phyloP scores from a whole-genome alignment of 2,113 vertebrate species.

The Butorides virescens region DNA sequence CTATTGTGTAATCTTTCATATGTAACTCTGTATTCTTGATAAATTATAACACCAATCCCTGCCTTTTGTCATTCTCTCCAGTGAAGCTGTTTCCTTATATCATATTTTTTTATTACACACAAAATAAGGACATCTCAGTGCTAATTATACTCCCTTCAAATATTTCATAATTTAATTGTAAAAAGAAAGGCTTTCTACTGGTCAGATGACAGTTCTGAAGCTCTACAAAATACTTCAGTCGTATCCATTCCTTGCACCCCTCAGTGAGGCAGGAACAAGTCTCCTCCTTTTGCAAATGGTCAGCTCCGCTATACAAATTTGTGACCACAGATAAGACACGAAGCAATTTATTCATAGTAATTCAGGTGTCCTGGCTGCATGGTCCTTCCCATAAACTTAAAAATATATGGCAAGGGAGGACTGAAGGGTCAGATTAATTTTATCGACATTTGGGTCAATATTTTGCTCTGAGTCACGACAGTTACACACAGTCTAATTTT shows the following conservation, averaged over 20 bases:
- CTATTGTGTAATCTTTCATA: background rate
- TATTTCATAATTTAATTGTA: background rate
- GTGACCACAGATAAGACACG: background rate
- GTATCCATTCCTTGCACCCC: background rate
- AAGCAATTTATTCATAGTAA: background rate
- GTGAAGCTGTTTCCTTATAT: background rate
- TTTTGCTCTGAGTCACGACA: conserved; percentile 37
- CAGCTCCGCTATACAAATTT: background rate
- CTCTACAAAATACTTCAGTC: background rate
- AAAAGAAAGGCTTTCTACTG: background rate
- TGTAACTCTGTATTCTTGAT: background rate
- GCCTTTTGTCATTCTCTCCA: background rate
- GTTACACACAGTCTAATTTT: background rate
- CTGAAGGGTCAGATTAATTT: conserved; percentile 34
- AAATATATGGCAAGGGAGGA: background rate
- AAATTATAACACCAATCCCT: background rate
- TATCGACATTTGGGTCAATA: conserved; percentile 42
- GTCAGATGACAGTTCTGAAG: background rate
- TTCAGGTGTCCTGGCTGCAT: background rate
- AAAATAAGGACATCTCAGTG: background rate
- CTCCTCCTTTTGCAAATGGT: background rate
- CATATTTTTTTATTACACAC: background rate
- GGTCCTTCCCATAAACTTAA: background rate
- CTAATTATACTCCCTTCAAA: background rate
- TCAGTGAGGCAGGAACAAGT: background rate